Evolutionary conservation across 2,113 vertebrate genomes (phyloP).

Genomic region (Ctenodactylus gundi): DNA sequence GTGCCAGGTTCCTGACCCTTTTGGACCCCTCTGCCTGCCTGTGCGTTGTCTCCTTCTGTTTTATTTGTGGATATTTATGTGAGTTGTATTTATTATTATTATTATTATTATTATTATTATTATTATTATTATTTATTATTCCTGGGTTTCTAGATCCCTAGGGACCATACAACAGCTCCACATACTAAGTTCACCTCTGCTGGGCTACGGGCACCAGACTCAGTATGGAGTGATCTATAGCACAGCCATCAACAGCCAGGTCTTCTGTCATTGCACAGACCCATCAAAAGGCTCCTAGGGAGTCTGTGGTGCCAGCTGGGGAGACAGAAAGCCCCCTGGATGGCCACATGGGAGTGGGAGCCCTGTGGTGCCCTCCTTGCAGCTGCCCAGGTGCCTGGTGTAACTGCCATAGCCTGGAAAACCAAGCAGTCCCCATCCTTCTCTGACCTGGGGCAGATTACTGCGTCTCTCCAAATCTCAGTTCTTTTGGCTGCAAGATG

Average conservation of each 20-base stretch:
- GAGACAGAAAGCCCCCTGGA: not conserved
- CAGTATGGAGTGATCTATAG: not conserved
- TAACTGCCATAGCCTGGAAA: not conserved
- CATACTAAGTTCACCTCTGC: not conserved
- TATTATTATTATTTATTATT: not conserved
- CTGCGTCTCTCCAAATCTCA: not conserved
- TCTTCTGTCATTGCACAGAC: not conserved
- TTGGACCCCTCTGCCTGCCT: not conserved
- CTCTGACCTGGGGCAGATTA: not conserved
- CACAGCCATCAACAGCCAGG: not conserved
- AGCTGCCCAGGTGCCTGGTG: not conserved
- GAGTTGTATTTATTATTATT: too few relatives aligned
- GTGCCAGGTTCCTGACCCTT: not conserved
- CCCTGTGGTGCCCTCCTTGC: too few relatives aligned
- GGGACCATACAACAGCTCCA: not conserved
- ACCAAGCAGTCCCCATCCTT: rapidly evolving
- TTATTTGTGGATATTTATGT: not conserved
- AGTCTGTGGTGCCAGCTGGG: not conserved
- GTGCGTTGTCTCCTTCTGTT: not conserved
- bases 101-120: too few relatives aligned
- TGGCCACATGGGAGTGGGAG: not conserved
- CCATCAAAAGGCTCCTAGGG: not conserved
- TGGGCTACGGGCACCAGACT: not conserved
- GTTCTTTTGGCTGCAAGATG: not conserved
- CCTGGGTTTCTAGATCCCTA: not conserved